Conservation (phyloP, 23 tunicate genomes). For the Botrylloides violaceus region DNA sequence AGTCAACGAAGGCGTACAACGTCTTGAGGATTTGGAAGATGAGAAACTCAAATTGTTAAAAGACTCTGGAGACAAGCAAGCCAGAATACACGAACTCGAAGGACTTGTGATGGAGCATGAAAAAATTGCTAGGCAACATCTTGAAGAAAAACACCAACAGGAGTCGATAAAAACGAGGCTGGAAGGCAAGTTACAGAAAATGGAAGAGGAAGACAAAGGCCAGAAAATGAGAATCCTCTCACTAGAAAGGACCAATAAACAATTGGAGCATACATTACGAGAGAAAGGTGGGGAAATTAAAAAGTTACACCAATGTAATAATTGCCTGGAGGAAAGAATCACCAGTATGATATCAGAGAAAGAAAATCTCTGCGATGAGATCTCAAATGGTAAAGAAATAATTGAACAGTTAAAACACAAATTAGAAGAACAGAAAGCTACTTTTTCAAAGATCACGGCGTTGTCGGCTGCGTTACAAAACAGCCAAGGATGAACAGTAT, state of each 20-base stretch:
- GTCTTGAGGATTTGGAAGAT: constrained; percentile 53
- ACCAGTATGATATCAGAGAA: neutral
- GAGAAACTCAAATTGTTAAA: constrained; percentile 49
- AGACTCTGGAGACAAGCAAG: constrained; percentile 41
- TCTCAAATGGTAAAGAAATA: neutral
- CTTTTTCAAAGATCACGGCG: constrained; percentile 55
- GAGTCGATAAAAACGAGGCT: constrained; percentile 24
- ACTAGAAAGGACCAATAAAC: constrained; percentile 30
- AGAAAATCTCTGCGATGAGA: neutral
- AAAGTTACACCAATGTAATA: constrained; percentile 26
- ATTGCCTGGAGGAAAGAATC: constrained; percentile 21
- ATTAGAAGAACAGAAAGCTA: constrained; percentile 49
- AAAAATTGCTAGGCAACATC: constrained; percentile 21
- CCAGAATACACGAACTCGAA: constrained; percentile 48
- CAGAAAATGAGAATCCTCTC: constrained; percentile 45
- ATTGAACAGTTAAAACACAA: constrained; percentile 17
- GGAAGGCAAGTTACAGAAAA: constrained; percentile 19
- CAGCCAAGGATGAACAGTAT: constrained; percentile 30
- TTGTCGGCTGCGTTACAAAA: constrained; percentile 40
- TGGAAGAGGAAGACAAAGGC: constrained; percentile 47
- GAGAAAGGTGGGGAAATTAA: constrained; percentile 39
- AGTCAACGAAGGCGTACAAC: constrained; percentile 22
- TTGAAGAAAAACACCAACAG: constrained; percentile 39
- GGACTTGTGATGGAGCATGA: constrained; percentile 59
- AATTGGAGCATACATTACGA: constrained; percentile 41